Base-by-base conservation (phyloP, 1,140 invertebrate species). In the Helicorthomorpha holstii region DNA sequence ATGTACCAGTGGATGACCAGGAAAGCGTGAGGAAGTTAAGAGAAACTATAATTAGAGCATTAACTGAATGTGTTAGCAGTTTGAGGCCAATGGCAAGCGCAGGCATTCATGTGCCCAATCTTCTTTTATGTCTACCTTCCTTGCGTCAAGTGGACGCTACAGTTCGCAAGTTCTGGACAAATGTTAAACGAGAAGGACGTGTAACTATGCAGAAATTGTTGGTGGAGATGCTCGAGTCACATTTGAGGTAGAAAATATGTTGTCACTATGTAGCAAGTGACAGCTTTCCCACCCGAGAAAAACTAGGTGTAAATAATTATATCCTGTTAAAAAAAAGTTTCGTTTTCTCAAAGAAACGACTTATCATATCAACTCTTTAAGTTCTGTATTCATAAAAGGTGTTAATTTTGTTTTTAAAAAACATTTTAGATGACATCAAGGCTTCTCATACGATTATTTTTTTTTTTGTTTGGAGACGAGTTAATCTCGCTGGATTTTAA, bases 161-260 rank as follows among this genome's bases (percentile, higher is more conserved):
- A 22, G 78, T 93, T 47, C 76, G 90, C 47, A 79, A 80, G 59
- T 95, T 92, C 68, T 97, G 93, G 93, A 79, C 81, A 2, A 77
- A 74, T 59, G 78, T 95, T 16, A 85, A 90, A 59, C 79, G 82
- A 60, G 87, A 88, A 56, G 82, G 86, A 19, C 82, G 83, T 61
- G 84, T 92, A 48, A 79, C 81, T 48, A 92, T 97, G 87, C 94
- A 96, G 71, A 96, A 96, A 71, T 75, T 96, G 7, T 94, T 97
- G 67, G 75, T 93, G 25, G 92, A 97, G 72, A 97, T 97, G 92
- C 73, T 96, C 49, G 91, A 95, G 66, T 79, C 83, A 2, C 76
- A 75, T 57, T 69, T 75, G 58, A 69, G 74, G 65, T 76, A 72
- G 61, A 52, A 34, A 34, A 34, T n/a, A n/a, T n/a, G n/a, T n/a